Percentiles rank a stretch among this genome's conserved stretches.
These are phyloP conservation scores for Polylopha cassiicola DNA, from an alignment of 2,888 invertebrate species.

Conservation along the genomic window DNA sequence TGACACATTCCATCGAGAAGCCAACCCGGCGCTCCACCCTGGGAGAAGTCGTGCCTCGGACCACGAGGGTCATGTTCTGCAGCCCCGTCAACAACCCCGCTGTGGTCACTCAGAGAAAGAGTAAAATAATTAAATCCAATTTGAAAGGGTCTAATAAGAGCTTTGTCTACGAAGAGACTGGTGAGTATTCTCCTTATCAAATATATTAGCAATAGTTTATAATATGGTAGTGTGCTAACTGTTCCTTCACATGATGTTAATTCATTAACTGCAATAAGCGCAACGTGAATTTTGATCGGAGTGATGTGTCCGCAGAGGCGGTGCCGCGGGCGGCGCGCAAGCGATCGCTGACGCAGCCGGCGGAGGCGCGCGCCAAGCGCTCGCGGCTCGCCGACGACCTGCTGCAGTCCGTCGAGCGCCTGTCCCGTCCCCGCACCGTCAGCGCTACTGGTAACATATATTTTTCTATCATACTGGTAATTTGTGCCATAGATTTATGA, in stretches of 20 bases:
- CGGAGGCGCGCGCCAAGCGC: constrained; percentile 46
- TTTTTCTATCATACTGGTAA: neutral
- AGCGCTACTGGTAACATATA: constrained; percentile 46
- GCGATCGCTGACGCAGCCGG: constrained; percentile 57
- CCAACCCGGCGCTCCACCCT: constrained; percentile 30
- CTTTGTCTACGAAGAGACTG: constrained; percentile 58
- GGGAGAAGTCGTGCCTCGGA: constrained; percentile 34
- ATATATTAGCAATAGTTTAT: no score
- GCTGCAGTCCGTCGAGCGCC: constrained; percentile 49
- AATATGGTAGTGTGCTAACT: no score
- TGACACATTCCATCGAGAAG: constrained; percentile 63
- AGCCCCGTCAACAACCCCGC: constrained; percentile 54
- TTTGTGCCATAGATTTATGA: no score
- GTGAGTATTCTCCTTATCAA: constrained; percentile 40
- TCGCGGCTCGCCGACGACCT: constrained; percentile 43
- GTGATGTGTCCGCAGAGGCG: constrained; percentile 28
- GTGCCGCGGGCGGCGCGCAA: constrained; percentile 41
- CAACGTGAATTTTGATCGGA: no score
- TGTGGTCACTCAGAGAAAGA: constrained; percentile 42
- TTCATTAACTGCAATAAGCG: no score
- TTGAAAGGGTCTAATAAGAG: constrained; percentile 71
- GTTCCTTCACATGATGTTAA: no score
- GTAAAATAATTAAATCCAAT: constrained; percentile 65
- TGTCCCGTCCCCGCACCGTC: constrained; percentile 52
- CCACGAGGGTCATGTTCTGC: constrained; percentile 66